Evolutionary conservation across 2,888 invertebrate genomes (phyloP), one percentile per base, ranked within the genome.

Genomic region (Microctonus hyperodae): DNA sequence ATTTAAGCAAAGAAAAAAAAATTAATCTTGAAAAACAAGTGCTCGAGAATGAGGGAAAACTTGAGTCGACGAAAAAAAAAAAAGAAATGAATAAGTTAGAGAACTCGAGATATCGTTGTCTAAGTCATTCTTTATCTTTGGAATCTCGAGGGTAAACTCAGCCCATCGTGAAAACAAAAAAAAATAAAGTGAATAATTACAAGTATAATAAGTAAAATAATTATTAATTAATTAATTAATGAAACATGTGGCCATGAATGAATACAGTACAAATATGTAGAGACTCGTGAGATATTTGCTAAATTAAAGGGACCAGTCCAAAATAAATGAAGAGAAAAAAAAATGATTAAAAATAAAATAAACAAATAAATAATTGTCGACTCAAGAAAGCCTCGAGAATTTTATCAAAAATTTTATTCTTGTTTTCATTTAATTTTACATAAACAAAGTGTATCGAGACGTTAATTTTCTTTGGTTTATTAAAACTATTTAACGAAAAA

Each of bases 21-120:
- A 68, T 71, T 66, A 70, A 67, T 68, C 69, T 68, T 71, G 68
- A 66, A 68, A 67, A 68, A 67, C 35, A 23, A 48, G 48, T 48
- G 50, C 22, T 31, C 13, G 4, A 1, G 23, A 33, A 50, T 31
- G 35, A 50, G 25, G 48, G 11, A 33, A n/a, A 10, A 4, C 20
- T 44, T 23, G 37, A 44, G 25, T 59, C 11, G 59, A 28, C 48
- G 51, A 23, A 51, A 51, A 22, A 51, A 11, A 51, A 23, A 51
- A 51, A 22, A 51, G 11, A 51, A 13, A 50, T 59, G 31, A 63
- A 56, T 16, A 1, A 67, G 62, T 67, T 66, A 69, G 62, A 62
- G 55, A 57, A 59, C 22, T n/a, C 58, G 62, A 23, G 33, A 65
- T 40, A 59, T 65, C 56, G 57, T 56, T 60, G 65, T 48, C 59